Percentiles rank a stretch among this genome's conserved stretches.
Conservation (phyloP, 2,113 vertebrate species). For the Urocitellus parryii region DNA sequence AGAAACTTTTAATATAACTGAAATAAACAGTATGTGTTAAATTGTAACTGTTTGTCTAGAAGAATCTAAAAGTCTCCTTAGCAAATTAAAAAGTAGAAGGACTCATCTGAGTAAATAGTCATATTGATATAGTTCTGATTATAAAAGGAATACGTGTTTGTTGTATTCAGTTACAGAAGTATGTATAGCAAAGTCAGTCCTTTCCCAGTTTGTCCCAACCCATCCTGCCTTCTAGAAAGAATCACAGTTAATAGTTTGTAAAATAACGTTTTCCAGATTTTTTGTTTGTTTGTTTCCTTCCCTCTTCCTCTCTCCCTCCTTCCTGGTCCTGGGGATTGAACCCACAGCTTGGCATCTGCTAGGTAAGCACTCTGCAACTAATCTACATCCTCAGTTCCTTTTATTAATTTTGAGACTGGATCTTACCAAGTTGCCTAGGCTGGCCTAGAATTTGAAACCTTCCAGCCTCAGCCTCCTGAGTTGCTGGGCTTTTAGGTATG, state of each 20-base stretch:
- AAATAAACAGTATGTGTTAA: background rate
- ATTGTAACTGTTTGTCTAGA: constrained; percentile 7
- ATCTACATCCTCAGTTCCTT: background rate
- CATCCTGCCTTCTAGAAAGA: constrained; percentile 5
- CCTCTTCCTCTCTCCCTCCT: background rate
- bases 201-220: background rate
- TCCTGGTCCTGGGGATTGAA: background rate
- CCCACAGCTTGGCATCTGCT: too few relatives aligned
- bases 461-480: background rate
- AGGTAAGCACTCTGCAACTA: too few relatives aligned
- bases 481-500: background rate
- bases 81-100: background rate
- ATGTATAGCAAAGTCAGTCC: background rate
- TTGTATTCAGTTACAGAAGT: background rate
- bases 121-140: background rate
- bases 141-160: constrained; percentile 27
- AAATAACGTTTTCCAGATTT: constrained; percentile 17
- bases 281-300: background rate
- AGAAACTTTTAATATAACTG: background rate
- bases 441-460: background rate
- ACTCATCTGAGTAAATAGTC: background rate
- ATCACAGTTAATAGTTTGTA: background rate
- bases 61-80: background rate
- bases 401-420: background rate
- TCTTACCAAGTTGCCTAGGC: background rate